phyloP scores from a whole-genome alignment of 2,113 vertebrate species.

The Helogale parvula region DNA sequence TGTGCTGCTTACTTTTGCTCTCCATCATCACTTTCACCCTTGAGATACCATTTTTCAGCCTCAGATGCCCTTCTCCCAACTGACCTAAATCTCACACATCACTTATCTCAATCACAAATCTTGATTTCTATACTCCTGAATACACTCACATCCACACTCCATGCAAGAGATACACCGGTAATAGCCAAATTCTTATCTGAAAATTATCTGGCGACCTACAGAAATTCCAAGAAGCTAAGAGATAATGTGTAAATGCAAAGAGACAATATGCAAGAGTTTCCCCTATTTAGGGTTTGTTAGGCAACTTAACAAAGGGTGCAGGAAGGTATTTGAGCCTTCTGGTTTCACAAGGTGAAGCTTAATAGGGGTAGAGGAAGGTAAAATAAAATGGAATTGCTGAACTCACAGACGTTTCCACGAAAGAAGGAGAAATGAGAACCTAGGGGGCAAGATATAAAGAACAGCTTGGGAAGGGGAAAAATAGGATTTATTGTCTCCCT shows the following conservation, averaged over 20 bases:
- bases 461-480: background rate
- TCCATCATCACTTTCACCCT: background rate
- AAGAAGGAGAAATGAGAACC: background rate
- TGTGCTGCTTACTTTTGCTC: background rate
- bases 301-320: background rate
- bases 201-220: constrained; percentile 15
- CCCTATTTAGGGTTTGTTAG: background rate
- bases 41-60: background rate
- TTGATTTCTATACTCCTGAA: background rate
- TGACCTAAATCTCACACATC: background rate
- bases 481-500: background rate
- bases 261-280: background rate
- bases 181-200: constrained; percentile 4
- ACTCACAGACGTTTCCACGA: background rate
- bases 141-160: background rate
- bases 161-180: background rate
- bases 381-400: background rate
- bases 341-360: background rate
- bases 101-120: background rate
- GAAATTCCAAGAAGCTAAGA: constrained; percentile 28
- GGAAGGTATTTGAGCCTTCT: background rate
- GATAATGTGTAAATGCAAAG: background rate
- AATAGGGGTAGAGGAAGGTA: background rate
- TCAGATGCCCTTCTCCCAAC: background rate
- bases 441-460: background rate